Evolutionary conservation across 2,113 vertebrate species (phyloP).

Genomic region (Oncorhynchus tshawytscha): DNA sequence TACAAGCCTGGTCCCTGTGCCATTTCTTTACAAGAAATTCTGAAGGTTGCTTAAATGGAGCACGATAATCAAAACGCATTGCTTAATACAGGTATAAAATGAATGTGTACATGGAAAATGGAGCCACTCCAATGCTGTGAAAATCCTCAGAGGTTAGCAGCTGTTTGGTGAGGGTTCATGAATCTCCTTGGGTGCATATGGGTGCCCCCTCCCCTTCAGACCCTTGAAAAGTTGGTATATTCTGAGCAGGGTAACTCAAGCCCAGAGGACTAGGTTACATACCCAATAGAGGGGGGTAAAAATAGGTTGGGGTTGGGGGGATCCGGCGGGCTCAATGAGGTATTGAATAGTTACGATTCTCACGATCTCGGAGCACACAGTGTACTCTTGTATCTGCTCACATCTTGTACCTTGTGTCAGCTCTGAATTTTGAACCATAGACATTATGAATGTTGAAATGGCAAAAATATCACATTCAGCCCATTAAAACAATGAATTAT

Average conservation of each 20-base stretch:
- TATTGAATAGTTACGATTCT: slow-evolving; percentile 37
- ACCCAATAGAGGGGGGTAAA: slow-evolving; percentile 49
- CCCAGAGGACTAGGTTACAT: slow-evolving; percentile 43
- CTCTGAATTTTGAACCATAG: not conserved
- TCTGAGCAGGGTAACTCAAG: slow-evolving; percentile 73
- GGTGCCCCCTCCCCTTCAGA: slow-evolving; percentile 34
- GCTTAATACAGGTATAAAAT: not conserved
- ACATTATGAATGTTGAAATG: slow-evolving; percentile 10
- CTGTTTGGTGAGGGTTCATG: slow-evolving; percentile 62
- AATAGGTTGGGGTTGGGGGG: slow-evolving; percentile 60
- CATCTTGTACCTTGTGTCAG: not conserved
- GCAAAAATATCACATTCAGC: slow-evolving; percentile 7
- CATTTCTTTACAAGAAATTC: not conserved
- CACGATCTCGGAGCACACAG: not conserved
- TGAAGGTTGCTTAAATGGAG: not conserved
- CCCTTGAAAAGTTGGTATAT: slow-evolving; percentile 65
- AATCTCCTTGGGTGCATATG: slow-evolving; percentile 33
- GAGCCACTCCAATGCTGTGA: slow-evolving; percentile 35
- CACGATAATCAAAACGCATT: not conserved
- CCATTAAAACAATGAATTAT: slow-evolving; percentile 7
- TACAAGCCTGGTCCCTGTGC: slow-evolving; percentile 8
- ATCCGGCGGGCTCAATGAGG: slow-evolving; percentile 40
- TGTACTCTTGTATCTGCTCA: not conserved
- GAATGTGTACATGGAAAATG: not conserved
- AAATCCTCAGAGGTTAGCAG: slow-evolving; percentile 65